A percentile compares a stretch with the other conserved stretches of the same genome.
Conservation (phyloP, 2,797 vertebrate species). For the Notamacropus eugenii region DNA sequence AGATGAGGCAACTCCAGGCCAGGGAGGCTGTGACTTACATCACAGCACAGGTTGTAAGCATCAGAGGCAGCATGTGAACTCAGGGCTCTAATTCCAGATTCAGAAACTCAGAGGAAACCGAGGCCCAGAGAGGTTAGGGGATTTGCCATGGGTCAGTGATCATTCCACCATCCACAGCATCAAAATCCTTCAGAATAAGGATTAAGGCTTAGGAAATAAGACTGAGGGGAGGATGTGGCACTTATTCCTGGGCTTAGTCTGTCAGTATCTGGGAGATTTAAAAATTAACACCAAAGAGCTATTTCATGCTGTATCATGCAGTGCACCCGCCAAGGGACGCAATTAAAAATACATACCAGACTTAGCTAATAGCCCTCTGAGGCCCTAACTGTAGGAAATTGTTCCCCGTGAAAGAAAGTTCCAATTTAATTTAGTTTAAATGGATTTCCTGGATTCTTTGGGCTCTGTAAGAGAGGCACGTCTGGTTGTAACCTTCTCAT, state of each 20-base stretch:
- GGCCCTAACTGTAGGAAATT: neutral
- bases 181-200: neutral
- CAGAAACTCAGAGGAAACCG: neutral
- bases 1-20: neutral
- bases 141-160: neutral
- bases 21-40: neutral
- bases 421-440: slow-evolving; percentile 20
- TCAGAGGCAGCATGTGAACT: neutral
- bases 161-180: neutral
- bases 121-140: neutral
- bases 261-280: neutral
- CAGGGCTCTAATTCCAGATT: neutral
- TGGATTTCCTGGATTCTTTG: slow-evolving; percentile 45
- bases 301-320: accelerated
- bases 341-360: neutral
- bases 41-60: neutral
- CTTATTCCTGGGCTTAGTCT: neutral
- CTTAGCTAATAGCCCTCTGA: slow-evolving; percentile 11
- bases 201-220: neutral
- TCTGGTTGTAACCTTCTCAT: neutral
- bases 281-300: slow-evolving; percentile 19
- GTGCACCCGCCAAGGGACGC: neutral
- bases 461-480: neutral
- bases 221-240: neutral
- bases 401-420: neutral